Evolutionary conservation across 2,113 vertebrate species (phyloP).

Genomic region (Recurvirostra avosetta): DNA sequence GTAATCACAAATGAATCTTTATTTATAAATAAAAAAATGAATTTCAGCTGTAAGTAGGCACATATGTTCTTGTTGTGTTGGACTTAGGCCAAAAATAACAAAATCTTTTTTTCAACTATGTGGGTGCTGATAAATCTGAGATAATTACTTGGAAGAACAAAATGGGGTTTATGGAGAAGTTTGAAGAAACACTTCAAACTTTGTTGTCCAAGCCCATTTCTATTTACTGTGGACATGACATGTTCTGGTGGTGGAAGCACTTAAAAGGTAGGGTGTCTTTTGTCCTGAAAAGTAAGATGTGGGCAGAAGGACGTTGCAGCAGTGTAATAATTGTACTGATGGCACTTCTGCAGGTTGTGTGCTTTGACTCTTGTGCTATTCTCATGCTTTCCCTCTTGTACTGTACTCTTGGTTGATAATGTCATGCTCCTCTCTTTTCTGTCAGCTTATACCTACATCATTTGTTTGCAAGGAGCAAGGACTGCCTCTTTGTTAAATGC

Average conservation of each 20-base stretch:
- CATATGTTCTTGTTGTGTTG: background rate
- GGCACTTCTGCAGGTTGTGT: background rate
- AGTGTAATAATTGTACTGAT: background rate
- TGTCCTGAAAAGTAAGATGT: background rate
- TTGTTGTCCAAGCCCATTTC: background rate
- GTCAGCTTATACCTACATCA: background rate
- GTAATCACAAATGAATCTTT: background rate
- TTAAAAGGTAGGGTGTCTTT: background rate
- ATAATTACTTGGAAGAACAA: background rate
- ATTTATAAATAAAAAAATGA: background rate
- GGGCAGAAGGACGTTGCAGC: background rate
- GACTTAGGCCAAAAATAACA: background rate
- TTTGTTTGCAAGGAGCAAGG: background rate
- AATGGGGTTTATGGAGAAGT: background rate
- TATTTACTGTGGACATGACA: background rate
- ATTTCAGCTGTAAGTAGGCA: background rate
- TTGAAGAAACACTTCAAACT: background rate
- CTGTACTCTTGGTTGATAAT: background rate
- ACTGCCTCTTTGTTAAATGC: background rate
- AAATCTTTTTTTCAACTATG: background rate
- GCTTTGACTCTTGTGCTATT: background rate
- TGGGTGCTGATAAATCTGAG: background rate
- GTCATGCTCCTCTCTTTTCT: background rate
- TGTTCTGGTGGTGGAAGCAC: background rate
- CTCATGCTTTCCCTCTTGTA: background rate